Evolutionary conservation across 2,797 vertebrate genomes (phyloP).

Genomic region (Rhodeus uyekii): DNA sequence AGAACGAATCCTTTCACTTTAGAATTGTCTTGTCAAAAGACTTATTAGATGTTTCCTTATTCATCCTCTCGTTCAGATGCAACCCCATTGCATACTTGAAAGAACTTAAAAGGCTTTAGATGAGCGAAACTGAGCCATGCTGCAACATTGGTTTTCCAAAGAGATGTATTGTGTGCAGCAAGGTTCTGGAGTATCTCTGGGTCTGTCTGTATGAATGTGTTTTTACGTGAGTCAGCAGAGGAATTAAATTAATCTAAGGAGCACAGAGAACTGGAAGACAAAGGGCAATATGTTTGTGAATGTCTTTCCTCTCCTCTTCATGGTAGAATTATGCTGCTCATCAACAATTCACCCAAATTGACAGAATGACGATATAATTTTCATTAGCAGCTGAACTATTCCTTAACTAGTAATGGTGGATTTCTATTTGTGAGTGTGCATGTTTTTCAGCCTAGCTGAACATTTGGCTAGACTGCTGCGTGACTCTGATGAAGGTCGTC

Average conservation of each 20-base stretch:
- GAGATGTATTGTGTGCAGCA: constrained; percentile 49
- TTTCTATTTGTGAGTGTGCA: constrained; percentile 3
- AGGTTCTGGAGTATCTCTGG: constrained; percentile 62
- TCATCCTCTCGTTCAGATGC: background rate
- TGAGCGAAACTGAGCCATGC: constrained; percentile 50
- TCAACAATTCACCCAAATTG: background rate
- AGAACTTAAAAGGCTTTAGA: constrained; percentile 25
- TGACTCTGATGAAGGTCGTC: constrained; percentile 96
- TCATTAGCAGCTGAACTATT: background rate
- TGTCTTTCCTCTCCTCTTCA: background rate
- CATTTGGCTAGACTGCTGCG: constrained; percentile 93
- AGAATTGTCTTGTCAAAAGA: background rate
- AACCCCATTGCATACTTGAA: background rate
- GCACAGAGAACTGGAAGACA: background rate
- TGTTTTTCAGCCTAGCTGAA: constrained; percentile 72
- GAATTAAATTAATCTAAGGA: background rate
- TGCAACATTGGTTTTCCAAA: constrained; percentile 45
- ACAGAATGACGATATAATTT: background rate
- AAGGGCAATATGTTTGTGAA: background rate
- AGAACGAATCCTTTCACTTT: constrained; percentile 28
- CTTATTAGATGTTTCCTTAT: constrained; percentile 1
- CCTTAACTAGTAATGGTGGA: background rate
- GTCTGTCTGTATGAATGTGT: background rate
- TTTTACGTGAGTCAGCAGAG: background rate
- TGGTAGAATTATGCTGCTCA: background rate